phyloP scores from a whole-genome alignment of 2,888 invertebrate genomes.

The Slavum lentiscoides region DNA sequence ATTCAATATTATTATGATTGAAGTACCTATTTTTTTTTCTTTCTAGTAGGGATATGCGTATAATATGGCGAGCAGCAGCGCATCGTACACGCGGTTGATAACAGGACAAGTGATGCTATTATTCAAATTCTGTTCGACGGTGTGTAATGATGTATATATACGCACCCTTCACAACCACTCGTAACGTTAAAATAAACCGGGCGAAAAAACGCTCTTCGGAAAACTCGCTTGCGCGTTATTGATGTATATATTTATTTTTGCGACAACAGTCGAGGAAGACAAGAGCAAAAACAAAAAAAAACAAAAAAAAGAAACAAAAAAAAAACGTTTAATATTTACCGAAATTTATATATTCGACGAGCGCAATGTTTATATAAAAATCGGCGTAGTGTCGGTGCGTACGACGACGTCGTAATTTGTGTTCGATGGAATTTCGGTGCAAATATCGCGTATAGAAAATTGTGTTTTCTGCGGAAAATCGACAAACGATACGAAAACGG shows the following conservation, averaged over 20 bases:
- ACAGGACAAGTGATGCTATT: slow-evolving; percentile 7
- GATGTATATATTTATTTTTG: neutral
- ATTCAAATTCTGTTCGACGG: slow-evolving; percentile 5
- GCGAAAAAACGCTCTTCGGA: neutral
- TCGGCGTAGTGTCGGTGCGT: too few species aligned
- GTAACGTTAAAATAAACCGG: neutral
- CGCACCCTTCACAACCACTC: neutral
- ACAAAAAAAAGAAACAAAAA: too few species aligned
- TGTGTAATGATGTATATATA: neutral
- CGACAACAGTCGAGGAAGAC: neutral
- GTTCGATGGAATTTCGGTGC: too few species aligned
- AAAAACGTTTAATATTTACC: too few species aligned
- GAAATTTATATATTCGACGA: too few species aligned
- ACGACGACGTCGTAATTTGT: too few species aligned
- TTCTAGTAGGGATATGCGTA: neutral
- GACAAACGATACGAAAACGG: too few species aligned
- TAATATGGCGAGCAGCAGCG: too few species aligned
- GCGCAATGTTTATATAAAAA: too few species aligned
- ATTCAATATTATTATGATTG: slow-evolving; percentile 9
- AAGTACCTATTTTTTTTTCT: slow-evolving; percentile 1
- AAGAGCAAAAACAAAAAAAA: too few species aligned
- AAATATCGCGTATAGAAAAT: too few species aligned
- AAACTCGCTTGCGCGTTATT: neutral
- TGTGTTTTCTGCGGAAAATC: too few species aligned
- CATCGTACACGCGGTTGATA: neutral